A percentile compares a stretch with the other conserved stretches of the same genome.
Evolutionary conservation across 2,797 vertebrate species (phyloP).

Genomic region (Dendrocincla tyrannina): DNA sequence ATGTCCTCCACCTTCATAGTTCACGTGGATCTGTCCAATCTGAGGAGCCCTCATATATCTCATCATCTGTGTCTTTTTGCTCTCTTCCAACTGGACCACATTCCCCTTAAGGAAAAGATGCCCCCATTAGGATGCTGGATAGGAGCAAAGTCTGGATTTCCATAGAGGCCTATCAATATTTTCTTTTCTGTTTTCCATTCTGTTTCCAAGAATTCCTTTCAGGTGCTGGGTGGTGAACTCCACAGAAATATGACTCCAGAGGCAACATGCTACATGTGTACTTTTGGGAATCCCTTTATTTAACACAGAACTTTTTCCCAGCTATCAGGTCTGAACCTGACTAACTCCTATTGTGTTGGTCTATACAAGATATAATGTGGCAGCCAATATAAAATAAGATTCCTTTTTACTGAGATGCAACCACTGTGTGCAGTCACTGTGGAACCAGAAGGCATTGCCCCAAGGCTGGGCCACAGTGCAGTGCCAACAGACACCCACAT

Average conservation of each 20-base stretch:
- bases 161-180: not conserved
- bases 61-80: not conserved
- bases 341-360: not conserved
- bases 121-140: not conserved
- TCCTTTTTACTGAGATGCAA: not conserved
- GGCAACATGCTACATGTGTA: not conserved
- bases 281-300: not conserved
- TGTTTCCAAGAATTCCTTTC: not conserved
- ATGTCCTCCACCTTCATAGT: rapidly evolving
- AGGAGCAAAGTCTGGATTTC: not conserved
- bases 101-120: not conserved
- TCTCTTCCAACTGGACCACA: not conserved
- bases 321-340: not conserved
- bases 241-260: not conserved
- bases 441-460: not conserved
- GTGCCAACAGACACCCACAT: not conserved
- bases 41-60: not conserved
- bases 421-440: not conserved
- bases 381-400: not conserved
- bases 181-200: not conserved
- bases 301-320: not conserved
- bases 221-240: not conserved
- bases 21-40: rapidly evolving
- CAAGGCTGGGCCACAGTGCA: not conserved
- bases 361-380: not conserved